Conservation (phyloP, 1,140 invertebrate species). For the Dermatophagoides farinae region DNA sequence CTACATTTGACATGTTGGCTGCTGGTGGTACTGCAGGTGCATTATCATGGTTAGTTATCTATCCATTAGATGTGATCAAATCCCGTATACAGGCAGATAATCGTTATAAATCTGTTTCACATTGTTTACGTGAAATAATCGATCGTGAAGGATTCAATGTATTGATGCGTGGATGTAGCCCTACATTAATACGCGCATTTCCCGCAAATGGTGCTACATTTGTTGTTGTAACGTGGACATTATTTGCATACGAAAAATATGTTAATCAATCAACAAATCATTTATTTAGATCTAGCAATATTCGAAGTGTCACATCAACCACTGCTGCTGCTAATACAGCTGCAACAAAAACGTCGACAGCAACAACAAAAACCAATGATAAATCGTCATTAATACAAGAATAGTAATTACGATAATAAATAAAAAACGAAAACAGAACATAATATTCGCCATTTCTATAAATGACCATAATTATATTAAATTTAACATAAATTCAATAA, state of each 20-base stretch:
- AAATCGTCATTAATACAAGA: no score
- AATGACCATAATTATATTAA: no score
- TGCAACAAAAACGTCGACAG: no score
- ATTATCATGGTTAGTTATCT: slow-evolving; percentile 59
- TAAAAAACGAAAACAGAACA: no score
- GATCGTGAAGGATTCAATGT: slow-evolving; percentile 46
- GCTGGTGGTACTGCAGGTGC: slow-evolving; percentile 64
- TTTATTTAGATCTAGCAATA: no score
- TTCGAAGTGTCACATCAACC: no score
- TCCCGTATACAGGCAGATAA: slow-evolving; percentile 59
- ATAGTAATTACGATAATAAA: no score
- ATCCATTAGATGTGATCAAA: slow-evolving; percentile 74
- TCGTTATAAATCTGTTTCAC: slow-evolving; percentile 33
- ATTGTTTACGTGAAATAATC: slow-evolving; percentile 45
- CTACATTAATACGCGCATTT: slow-evolving; percentile 61
- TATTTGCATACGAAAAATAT: slow-evolving; percentile 8
- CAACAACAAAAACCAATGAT: no score
- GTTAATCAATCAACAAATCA: background rate
- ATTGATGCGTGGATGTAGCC: slow-evolving; percentile 45
- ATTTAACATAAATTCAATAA: no score
- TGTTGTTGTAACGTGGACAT: slow-evolving; percentile 51
- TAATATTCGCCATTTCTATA: no score
- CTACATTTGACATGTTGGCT: slow-evolving; percentile 35
- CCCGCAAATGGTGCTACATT: slow-evolving; percentile 81
- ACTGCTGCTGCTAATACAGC: no score